These are phyloP conservation scores for Melitaea cinxia DNA, from an alignment of 1,140 invertebrate genomes.

Conservation along the genomic window DNA sequence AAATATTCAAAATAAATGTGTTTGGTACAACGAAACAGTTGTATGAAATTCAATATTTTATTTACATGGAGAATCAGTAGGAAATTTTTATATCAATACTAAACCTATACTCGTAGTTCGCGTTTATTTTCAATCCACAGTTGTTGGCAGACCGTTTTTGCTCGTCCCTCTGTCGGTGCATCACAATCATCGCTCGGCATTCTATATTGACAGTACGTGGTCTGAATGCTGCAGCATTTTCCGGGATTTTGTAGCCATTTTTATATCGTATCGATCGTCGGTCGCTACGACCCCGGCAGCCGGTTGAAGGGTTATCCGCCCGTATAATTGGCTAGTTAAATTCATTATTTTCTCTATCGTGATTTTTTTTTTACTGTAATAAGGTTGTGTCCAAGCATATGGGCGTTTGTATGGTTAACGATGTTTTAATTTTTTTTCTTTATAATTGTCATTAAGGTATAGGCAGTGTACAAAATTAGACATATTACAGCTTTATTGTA, in stretches of 20 bases:
- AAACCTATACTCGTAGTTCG: slow-evolving; percentile 21
- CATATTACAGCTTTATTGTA: too few species aligned
- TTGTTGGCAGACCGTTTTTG: slow-evolving; percentile 55
- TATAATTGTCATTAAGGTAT: too few species aligned
- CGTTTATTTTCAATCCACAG: slow-evolving; percentile 74
- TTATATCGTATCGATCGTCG: slow-evolving; percentile 72
- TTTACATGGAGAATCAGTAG: not conserved
- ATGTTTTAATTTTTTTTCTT: too few species aligned
- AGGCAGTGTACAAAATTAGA: too few species aligned
- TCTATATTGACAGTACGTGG: slow-evolving; percentile 78
- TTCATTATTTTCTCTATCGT: slow-evolving; percentile 68
- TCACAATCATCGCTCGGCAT: slow-evolving; percentile 73
- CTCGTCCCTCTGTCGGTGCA: slow-evolving; percentile 62
- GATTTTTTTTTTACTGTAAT: too few species aligned
- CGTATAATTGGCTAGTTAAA: slow-evolving; percentile 77
- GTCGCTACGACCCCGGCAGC: slow-evolving; percentile 51
- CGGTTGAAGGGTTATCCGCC: slow-evolving; percentile 70
- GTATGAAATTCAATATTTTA: too few species aligned
- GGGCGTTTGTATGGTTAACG: too few species aligned
- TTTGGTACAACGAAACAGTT: too few species aligned
- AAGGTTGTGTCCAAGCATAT: too few species aligned
- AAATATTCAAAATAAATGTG: too few species aligned
- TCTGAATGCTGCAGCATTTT: slow-evolving; percentile 65
- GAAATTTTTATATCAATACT: slow-evolving; percentile 1
- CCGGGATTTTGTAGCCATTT: slow-evolving; percentile 75